These are phyloP conservation scores for Metaphire vulgaris DNA, from an alignment of 1,140 invertebrate genomes.

Conservation along the genomic window DNA sequence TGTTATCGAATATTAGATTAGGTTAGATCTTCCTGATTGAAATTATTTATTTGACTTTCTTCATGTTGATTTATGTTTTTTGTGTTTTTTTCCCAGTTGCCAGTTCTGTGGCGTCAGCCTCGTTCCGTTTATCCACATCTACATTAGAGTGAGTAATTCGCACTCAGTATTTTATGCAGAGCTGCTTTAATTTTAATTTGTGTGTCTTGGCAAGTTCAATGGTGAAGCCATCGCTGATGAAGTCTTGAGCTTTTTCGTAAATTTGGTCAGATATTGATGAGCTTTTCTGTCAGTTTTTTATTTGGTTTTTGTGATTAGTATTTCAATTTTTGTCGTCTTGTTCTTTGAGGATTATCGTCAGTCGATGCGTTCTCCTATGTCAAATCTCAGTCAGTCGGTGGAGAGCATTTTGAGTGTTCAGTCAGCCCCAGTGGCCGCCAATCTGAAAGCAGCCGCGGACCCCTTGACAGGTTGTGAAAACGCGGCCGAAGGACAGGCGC, in stretches of 20 bases:
- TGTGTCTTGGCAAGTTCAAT: too few relatives aligned
- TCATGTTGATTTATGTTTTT: too few relatives aligned
- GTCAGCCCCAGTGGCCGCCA: constrained; percentile 6
- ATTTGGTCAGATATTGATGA: too few relatives aligned
- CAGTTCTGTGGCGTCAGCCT: constrained; percentile 47
- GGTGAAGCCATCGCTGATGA: too few relatives aligned
- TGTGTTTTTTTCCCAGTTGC: constrained; percentile 41
- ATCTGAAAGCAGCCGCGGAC: background rate
- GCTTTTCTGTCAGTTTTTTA: too few relatives aligned
- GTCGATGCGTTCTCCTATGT: constrained; percentile 57
- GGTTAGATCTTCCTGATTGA: too few relatives aligned
- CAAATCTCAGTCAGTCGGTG: constrained; percentile 28
- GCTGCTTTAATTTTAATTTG: background rate
- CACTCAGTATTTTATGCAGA: background rate
- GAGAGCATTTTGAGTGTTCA: constrained; percentile 29
- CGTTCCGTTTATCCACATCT: constrained; percentile 49
- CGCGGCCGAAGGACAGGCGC: background rate
- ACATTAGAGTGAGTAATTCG: constrained; percentile 45
- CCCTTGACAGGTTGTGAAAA: background rate
- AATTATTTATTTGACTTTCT: too few relatives aligned
- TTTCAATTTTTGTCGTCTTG: too few relatives aligned
- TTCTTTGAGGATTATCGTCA: constrained; percentile 69
- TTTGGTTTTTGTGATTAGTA: too few relatives aligned
- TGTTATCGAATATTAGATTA: too few relatives aligned
- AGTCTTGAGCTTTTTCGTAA: too few relatives aligned